phyloP scores from a whole-genome alignment of 2,888 invertebrate species.

The Xestobium rufovillosum region DNA sequence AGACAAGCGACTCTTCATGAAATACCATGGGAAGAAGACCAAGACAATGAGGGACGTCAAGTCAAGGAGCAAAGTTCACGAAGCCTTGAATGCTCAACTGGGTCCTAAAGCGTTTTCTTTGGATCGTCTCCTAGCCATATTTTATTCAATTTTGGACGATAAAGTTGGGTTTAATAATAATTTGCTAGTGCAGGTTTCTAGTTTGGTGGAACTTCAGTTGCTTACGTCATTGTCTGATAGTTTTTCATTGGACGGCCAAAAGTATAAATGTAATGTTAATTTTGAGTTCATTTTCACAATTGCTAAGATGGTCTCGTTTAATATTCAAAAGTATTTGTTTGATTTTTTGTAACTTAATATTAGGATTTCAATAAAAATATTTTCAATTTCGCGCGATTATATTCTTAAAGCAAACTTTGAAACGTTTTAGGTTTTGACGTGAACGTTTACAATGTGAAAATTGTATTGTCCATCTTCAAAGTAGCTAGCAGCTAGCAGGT shows the following conservation, averaged over 20 bases:
- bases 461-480: no score
- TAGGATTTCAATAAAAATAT: conserved; percentile 1
- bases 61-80: conserved; percentile 52
- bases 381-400: no score
- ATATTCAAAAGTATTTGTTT: conserved; percentile 67
- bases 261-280: conserved; percentile 79
- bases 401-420: no score
- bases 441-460: no score
- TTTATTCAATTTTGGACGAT: conserved; percentile 80
- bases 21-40: conserved; percentile 65
- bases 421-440: no score
- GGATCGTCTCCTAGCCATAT: conserved; percentile 78
- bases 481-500: no score
- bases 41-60: conserved; percentile 56
- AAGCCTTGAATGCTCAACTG: conserved; percentile 58
- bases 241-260: conserved; percentile 68
- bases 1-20: conserved; percentile 81
- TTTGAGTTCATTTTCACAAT: conserved; percentile 73
- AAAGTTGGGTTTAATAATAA: conserved; percentile 80
- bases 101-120: conserved; percentile 80
- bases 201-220: conserved; percentile 75
- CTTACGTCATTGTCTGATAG: conserved; percentile 64
- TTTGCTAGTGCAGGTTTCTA: conserved; percentile 79
- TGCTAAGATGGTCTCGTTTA: conserved; percentile 68
- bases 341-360: conserved; percentile 48